Base-by-base conservation (phyloP, 2,888 invertebrate genomes). In the Leptinotarsa peninsularis region DNA sequence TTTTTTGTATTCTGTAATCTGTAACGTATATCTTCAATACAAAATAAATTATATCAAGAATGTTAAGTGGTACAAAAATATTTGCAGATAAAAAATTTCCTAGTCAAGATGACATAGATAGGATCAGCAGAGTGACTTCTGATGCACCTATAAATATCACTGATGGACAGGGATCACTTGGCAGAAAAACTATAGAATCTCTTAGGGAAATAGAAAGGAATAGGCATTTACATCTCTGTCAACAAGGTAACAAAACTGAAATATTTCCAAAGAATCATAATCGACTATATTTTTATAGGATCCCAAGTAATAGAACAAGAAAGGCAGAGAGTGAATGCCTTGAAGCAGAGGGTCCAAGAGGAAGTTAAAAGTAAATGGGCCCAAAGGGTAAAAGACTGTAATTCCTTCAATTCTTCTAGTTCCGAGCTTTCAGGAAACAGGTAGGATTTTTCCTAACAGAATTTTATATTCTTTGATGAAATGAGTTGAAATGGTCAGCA, bases 281-380 rank as follows among this genome's bases (percentile, higher is more conserved):
- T 43, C 3, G 43, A 43, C 10, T 33, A 13, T 17, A n/a, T 49
- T 70, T 66, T 83, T 84, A 18, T 85, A 97, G 97, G 97, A 77
- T 95, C 95, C 82, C 94, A 95, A 90, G 95, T 97, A 78, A 96
- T 97, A 84, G 96, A 97, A 86, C 95, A 97, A 86, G 97, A 97
- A 88, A 91, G 96, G 56, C 93, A 96, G 82, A 93, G 97, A 83
- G 95, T 97, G 81, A 92, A 93, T 76, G 96, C 96, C 84, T 88
- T 97, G 73, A 96, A 97, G 85, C 92, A 95, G 81, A 91, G 95
- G 67, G 96, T 95, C 0, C 96, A 97, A 84, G 94, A 96, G 86
- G 97, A 97, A 88, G 97, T 96, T 4, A 93, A 95, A 80, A 94
- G 94, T 23, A 93, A 96, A 81, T 98, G 97, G 95, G 95, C 96